A percentile compares a stretch with the other conserved stretches of the same genome.
Evolutionary conservation across 2,797 vertebrate species (phyloP).

Genomic region (Myoxocephalus aenaeus): DNA sequence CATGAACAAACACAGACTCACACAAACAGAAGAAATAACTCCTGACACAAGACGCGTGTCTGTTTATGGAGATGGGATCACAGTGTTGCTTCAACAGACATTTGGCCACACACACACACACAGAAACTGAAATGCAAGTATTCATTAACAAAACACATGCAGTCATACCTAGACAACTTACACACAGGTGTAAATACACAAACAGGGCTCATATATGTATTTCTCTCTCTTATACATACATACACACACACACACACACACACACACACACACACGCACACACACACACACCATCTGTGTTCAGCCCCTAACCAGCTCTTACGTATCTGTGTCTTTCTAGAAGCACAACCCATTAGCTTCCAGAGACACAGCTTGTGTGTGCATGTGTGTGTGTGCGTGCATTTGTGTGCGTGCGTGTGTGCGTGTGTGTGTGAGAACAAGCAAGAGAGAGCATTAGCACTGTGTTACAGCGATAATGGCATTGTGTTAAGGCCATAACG

Average conservation of each 20-base stretch:
- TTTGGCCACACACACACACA: neutral
- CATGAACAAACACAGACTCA: slow-evolving; percentile 14
- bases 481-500: slow-evolving; percentile 70
- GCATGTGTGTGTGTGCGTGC: slow-evolving; percentile 22
- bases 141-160: neutral
- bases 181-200: slow-evolving; percentile 26
- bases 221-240: neutral
- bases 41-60: neutral
- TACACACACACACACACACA: neutral
- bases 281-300: slow-evolving; percentile 44
- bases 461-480: slow-evolving; percentile 69
- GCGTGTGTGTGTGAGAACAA: slow-evolving; percentile 45
- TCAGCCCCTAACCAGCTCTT: slow-evolving; percentile 65
- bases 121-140: neutral
- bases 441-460: slow-evolving; percentile 66
- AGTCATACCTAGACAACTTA: slow-evolving; percentile 17
- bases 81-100: neutral
- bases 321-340: slow-evolving; percentile 70
- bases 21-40: neutral
- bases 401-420: slow-evolving; percentile 1
- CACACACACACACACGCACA: slow-evolving; percentile 29
- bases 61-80: neutral
- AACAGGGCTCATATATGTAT: slow-evolving; percentile 11
- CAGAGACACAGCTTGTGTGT: slow-evolving; percentile 57
- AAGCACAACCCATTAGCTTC: slow-evolving; percentile 72